These are phyloP conservation scores for Anabacerthia variegaticeps DNA, from an alignment of 2,797 vertebrate genomes.

Conservation along the genomic window DNA sequence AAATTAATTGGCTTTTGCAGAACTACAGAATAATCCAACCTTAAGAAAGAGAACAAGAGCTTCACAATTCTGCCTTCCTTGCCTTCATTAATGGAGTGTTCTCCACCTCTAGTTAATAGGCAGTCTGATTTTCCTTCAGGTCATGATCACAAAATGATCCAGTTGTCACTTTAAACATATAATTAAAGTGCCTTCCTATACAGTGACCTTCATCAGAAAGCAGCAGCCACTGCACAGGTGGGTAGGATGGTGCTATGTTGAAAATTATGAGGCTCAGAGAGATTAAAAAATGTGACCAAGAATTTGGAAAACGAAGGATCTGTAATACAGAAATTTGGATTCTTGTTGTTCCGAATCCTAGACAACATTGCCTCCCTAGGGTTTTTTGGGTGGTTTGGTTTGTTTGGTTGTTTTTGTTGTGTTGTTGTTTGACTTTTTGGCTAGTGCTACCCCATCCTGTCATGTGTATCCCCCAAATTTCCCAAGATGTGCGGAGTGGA, in stretches of 20 bases:
- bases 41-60: neutral
- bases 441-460: rapidly evolving
- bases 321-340: neutral
- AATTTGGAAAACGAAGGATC: neutral
- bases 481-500: neutral
- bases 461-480: neutral
- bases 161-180: neutral
- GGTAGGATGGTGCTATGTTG: neutral
- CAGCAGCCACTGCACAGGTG: neutral
- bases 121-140: neutral
- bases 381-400: rapidly evolving
- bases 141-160: neutral
- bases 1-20: neutral
- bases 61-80: neutral
- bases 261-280: neutral
- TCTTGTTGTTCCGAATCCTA: neutral
- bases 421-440: neutral
- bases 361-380: neutral
- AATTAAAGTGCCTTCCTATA: neutral
- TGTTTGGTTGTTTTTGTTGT: neutral
- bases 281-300: neutral
- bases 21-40: neutral
- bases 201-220: neutral
- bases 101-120: neutral
- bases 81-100: neutral